Evolutionary conservation across 2,797 vertebrate species (phyloP).

Genomic region (Gephyroberyx darwinii): DNA sequence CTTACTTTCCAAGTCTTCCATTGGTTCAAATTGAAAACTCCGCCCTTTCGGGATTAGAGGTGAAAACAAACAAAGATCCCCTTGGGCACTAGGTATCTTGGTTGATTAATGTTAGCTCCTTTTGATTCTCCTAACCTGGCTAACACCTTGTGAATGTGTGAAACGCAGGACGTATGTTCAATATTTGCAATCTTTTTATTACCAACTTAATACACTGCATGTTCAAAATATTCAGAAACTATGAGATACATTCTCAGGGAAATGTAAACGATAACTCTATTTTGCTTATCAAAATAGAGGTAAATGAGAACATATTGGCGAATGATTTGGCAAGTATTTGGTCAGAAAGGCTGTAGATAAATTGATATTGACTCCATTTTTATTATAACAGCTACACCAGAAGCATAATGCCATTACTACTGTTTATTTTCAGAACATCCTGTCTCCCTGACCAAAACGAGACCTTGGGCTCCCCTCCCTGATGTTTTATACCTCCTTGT

Average conservation of each 20-base stretch:
- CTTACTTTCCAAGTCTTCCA: no score
- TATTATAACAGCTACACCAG: neutral
- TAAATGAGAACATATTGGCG: no score
- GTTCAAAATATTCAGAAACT: no score
- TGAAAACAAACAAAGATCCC: rapidly evolving
- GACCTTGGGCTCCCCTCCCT: neutral
- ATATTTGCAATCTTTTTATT: no score
- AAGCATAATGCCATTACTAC: neutral
- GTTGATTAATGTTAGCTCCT: neutral
- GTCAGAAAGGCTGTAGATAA: no score
- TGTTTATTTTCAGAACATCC: neutral
- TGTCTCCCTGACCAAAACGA: neutral
- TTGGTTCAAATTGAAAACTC: rapidly evolving
- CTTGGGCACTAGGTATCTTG: neutral
- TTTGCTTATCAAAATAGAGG: no score
- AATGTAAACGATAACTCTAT: no score
- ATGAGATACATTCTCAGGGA: no score
- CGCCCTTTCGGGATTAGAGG: neutral
- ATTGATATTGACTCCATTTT: neutral
- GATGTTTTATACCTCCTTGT: neutral
- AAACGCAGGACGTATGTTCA: no score
- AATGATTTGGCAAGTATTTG: no score
- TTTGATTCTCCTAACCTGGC: neutral
- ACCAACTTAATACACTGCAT: no score
- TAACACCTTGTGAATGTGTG: no score